Percentiles rank a stretch among this genome's conserved stretches.
Evolutionary conservation across 2,888 invertebrate genomes (phyloP).

Genomic region (Liposcelis brunnea): DNA sequence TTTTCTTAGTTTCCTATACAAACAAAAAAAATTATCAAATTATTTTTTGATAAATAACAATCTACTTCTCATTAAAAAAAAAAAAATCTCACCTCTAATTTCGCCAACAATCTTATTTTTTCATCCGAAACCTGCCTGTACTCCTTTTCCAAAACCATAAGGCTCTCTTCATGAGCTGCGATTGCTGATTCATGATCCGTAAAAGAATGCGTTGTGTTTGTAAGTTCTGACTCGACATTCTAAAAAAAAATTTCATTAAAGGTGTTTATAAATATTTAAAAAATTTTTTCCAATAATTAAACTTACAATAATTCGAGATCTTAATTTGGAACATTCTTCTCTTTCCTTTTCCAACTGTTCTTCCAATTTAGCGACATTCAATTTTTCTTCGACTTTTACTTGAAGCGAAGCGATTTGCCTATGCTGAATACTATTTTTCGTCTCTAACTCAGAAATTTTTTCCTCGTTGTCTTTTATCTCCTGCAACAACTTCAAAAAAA

Average conservation of each 20-base stretch:
- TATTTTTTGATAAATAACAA: too few relatives aligned
- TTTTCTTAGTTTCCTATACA: conserved; percentile 20
- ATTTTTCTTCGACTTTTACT: background rate
- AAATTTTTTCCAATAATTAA: too few relatives aligned
- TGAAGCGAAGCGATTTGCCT: too few relatives aligned
- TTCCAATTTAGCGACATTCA: conserved; percentile 11
- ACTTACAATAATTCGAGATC: background rate
- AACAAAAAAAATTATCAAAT: conserved; percentile 10
- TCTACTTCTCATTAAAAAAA: too few relatives aligned
- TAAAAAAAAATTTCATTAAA: too few relatives aligned
- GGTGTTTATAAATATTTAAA: too few relatives aligned
- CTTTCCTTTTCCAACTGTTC: conserved; percentile 14
- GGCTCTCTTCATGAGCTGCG: background rate
- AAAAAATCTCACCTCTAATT: conserved; percentile 24
- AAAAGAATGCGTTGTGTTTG: conserved; percentile 6
- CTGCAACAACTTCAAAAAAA: too few relatives aligned
- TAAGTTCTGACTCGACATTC: conserved; percentile 15
- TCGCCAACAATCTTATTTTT: conserved; percentile 24
- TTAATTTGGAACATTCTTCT: conserved; percentile 11
- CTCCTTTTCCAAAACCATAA: conserved; percentile 20
- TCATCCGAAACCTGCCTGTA: conserved; percentile 24
- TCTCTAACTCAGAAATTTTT: background rate
- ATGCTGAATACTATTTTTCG: background rate
- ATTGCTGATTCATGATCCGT: conserved; percentile 8
- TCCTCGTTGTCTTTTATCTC: too few relatives aligned